These are phyloP conservation scores for Prionace glauca DNA, from an alignment of 2,797 vertebrate genomes.

Conservation along the genomic window DNA sequence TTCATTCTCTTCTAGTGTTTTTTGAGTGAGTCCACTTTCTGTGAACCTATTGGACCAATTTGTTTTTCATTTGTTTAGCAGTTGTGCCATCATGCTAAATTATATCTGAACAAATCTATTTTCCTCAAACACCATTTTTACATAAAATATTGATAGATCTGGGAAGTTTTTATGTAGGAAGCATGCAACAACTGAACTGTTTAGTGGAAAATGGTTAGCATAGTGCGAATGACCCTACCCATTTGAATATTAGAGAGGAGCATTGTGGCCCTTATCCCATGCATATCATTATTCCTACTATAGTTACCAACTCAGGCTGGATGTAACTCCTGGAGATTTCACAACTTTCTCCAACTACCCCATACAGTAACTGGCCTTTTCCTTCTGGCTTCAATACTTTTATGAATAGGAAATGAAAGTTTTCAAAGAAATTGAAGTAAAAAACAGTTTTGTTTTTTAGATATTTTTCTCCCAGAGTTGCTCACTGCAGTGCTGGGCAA, in stretches of 20 bases:
- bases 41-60: background rate
- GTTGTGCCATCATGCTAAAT: background rate
- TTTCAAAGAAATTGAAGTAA: no score
- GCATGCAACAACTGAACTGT: background rate
- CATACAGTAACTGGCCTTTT: no score
- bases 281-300: background rate
- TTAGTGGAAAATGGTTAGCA: background rate
- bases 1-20: background rate
- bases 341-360: no score
- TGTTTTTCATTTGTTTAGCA: background rate
- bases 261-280: background rate
- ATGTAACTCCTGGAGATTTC: no score
- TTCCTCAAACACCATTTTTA: background rate
- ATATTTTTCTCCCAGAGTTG: no score
- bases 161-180: background rate
- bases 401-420: no score
- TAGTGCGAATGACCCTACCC: background rate
- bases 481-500: no score
- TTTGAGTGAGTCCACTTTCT: background rate
- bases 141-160: background rate
- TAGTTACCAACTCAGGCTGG: no score
- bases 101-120: background rate
- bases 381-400: no score
- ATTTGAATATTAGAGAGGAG: background rate
- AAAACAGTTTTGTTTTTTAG: no score